These are phyloP conservation scores for Gorsachius goisagi DNA, from an alignment of 2,113 vertebrate species.

Conservation along the genomic window DNA sequence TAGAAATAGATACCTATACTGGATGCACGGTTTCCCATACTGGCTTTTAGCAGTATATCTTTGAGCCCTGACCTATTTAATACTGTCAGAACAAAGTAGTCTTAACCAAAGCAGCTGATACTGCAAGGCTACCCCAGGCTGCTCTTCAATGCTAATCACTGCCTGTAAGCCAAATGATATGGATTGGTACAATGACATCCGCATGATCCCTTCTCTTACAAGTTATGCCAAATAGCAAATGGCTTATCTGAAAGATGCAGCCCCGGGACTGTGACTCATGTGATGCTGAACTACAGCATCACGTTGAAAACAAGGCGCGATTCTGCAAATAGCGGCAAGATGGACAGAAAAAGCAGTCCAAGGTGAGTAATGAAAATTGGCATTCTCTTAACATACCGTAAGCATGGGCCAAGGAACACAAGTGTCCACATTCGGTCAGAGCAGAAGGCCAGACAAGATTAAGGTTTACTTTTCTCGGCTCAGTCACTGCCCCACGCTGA, in stretches of 20 bases:
- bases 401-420: fast-evolving
- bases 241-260: neutral
- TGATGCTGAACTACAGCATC: neutral
- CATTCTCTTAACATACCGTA: fast-evolving
- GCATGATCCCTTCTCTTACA: neutral
- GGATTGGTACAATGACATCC: neutral
- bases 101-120: neutral
- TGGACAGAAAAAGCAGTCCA: neutral
- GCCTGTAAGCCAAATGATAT: fast-evolving
- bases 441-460: too few relatives aligned
- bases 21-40: neutral
- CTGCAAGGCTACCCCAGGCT: neutral
- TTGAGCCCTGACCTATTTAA: neutral
- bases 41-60: neutral
- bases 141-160: neutral
- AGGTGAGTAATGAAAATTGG: neutral
- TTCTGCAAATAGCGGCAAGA: neutral
- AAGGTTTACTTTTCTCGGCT: neutral
- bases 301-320: fast-evolving
- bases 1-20: fast-evolving
- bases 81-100: neutral
- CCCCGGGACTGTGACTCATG: neutral
- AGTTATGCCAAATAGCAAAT: fast-evolving
- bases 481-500: neutral
- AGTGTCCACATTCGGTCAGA: fast-evolving